These are phyloP conservation scores for Urocyon cinereoargenteus DNA, from an alignment of 2,797 vertebrate species.

Conservation along the genomic window DNA sequence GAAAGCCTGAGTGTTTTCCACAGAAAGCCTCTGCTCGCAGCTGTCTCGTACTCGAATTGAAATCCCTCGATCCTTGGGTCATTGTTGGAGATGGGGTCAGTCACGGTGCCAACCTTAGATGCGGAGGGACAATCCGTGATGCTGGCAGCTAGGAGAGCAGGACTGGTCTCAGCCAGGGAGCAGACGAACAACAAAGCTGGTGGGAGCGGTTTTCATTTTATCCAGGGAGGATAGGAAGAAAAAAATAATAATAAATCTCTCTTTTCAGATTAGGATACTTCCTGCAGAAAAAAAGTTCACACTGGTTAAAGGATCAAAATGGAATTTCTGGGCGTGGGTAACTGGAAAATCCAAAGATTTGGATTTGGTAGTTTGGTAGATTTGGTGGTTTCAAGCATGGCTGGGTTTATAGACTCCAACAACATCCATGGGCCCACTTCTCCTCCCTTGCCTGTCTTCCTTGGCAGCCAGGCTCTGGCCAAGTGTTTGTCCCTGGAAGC, in stretches of 20 bases:
- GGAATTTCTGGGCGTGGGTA: neutral
- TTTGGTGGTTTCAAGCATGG: neutral
- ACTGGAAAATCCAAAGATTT: neutral
- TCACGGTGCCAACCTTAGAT: neutral
- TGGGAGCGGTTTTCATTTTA: neutral
- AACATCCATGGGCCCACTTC: neutral
- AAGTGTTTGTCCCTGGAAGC: neutral
- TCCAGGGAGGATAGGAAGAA: neutral
- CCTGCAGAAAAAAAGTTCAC: neutral
- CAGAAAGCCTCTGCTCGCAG: neutral
- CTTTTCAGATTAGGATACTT: slow-evolving; percentile 5
- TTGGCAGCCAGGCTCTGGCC: neutral
- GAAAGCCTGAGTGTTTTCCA: neutral
- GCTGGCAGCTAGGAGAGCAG: neutral
- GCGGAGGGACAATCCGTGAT: neutral
- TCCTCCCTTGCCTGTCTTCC: neutral
- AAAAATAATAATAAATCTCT: neutral
- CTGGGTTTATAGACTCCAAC: neutral
- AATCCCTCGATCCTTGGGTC: neutral
- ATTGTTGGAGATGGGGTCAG: neutral
- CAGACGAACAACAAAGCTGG: neutral
- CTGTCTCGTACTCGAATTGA: neutral
- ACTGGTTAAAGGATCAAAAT: neutral
- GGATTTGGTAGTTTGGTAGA: no score
- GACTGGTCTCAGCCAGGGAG: neutral